These are phyloP conservation scores for Kryptolebias ocellatus DNA, from an alignment of 2,797 vertebrate species.

Conservation along the genomic window DNA sequence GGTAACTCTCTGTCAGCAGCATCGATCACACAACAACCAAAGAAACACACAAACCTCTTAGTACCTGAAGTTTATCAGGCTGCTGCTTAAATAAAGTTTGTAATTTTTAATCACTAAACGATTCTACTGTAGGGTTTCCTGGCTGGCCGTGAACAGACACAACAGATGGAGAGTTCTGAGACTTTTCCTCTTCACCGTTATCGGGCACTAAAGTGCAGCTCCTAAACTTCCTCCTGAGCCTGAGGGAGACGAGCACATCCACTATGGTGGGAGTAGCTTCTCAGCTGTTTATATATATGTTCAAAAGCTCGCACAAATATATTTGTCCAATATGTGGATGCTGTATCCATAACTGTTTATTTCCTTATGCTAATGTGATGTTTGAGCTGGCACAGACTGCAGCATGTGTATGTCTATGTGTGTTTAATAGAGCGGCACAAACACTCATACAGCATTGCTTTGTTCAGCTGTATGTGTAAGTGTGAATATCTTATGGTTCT, in stretches of 20 bases:
- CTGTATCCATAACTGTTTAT: conserved; percentile 13
- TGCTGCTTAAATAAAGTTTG: conserved; percentile 58
- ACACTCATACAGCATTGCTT: conserved; percentile 47
- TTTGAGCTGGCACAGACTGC: conserved; percentile 32
- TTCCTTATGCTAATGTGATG: conserved; percentile 36
- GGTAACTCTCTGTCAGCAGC: conserved; percentile 34
- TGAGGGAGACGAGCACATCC: conserved; percentile 28
- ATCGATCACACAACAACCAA: conserved; percentile 46
- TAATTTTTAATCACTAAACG: conserved; percentile 66
- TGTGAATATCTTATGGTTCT: conserved; percentile 72
- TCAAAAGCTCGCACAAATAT: conserved; percentile 24
- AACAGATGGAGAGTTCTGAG: conserved; percentile 68
- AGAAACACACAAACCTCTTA: conserved; percentile 27
- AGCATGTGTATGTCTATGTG: conserved; percentile 23
- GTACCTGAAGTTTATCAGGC: conserved; percentile 14
- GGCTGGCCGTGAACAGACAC: conserved; percentile 49
- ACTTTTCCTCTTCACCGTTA: conserved; percentile 50
- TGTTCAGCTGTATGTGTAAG: conserved; percentile 53
- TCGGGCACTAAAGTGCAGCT: conserved; percentile 53
- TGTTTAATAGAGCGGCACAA: conserved; percentile 55
- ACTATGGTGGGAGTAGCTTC: conserved; percentile 11
- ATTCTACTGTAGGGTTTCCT: conserved; percentile 44
- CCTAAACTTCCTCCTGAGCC: conserved; percentile 50
- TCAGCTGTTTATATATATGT: conserved; percentile 22
- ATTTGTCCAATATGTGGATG: conserved; percentile 2